phyloP scores from a whole-genome alignment of 2,888 invertebrate genomes.

The Acronicta psi region DNA sequence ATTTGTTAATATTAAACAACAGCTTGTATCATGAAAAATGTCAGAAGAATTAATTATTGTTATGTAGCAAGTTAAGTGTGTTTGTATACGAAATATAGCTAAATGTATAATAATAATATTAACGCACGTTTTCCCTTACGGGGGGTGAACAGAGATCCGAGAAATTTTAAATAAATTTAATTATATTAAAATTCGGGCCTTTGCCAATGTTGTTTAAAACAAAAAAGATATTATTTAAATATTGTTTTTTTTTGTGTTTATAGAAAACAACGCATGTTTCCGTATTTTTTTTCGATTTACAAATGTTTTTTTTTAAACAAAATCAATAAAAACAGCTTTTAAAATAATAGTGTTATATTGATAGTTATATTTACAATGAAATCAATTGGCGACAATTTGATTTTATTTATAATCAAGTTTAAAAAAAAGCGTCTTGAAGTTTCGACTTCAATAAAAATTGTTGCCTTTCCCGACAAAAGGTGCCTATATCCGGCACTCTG shows the following conservation, averaged over 20 bases:
- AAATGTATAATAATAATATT: too few species aligned
- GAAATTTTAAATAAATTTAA: too few species aligned
- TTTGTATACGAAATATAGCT: too few species aligned
- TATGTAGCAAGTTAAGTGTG: too few species aligned
- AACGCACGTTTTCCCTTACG: too few species aligned
- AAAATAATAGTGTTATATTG: constrained; percentile 52
- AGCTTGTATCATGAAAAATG: too few species aligned
- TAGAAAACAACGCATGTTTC: neutral
- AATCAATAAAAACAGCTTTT: constrained; percentile 47
- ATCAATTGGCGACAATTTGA: constrained; percentile 45
- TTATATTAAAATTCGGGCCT: too few species aligned
- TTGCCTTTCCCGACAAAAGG: constrained; percentile 5
- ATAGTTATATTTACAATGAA: constrained; percentile 52
- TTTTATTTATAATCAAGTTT: constrained; percentile 55
- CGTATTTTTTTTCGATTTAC: constrained; percentile 13
- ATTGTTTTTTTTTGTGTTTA: neutral
- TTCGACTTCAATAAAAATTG: constrained; percentile 18
- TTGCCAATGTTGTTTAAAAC: too few species aligned
- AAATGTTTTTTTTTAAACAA: constrained; percentile 4
- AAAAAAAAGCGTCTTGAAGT: constrained; percentile 35
- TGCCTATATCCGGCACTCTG: neutral
- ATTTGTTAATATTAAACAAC: too few species aligned
- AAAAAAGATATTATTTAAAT: too few species aligned
- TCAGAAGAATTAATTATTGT: too few species aligned
- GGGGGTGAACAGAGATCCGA: too few species aligned